Base-by-base conservation (phyloP, 2,113 vertebrate genomes). In the Pyxicephalus adspersus region DNA sequence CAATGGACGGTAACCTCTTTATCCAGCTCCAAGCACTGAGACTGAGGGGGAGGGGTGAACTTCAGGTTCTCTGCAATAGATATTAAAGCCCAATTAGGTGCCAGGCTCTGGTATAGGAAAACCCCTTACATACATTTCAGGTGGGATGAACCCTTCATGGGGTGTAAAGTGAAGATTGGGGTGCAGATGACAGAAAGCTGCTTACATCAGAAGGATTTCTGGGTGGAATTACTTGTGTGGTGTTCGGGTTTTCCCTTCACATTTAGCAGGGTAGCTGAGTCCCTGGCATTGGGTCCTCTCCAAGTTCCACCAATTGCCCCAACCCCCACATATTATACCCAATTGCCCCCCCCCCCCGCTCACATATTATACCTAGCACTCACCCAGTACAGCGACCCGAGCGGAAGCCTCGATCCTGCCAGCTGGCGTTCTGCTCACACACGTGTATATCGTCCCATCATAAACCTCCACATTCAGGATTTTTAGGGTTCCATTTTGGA, bases 391-490 rank as follows among this genome's bases (percentile, higher is more conserved):
- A 0, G 85, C 87, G 16, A 98, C 96, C 0, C 93, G 91, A 0
- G 95, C 97, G 0, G 92, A 92, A 22, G 92, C 96, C 38, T 86
- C 92, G 3, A 99, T 91, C 74, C 85, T 86, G 61, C 97, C 98
- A 0, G 92, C 96, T 0, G 85, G 89, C 0, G 95, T 97, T 85
- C 88, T 94, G 88, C 95, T 94, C 85, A 94, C 89, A 0, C 98
- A 99, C 85, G 91, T 94, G 85, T 96, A 99, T 64, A 90, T 79
- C 0, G 93, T 94, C 0, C 95, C 94, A 0, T 99, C 98, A 0
- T 98, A 98, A 11, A 99, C 97, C 86, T 99, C 97, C 87, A 99
- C 97, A 0, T 86, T 97, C 88, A 97, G 96, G 90, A 99, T 97
- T 81, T 94, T 93, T 82, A 98, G 90, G 0, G 96, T 97, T 81